These are phyloP conservation scores for Torymus aiolomorphi DNA, from an alignment of 2,888 invertebrate genomes.

Conservation along the genomic window DNA sequence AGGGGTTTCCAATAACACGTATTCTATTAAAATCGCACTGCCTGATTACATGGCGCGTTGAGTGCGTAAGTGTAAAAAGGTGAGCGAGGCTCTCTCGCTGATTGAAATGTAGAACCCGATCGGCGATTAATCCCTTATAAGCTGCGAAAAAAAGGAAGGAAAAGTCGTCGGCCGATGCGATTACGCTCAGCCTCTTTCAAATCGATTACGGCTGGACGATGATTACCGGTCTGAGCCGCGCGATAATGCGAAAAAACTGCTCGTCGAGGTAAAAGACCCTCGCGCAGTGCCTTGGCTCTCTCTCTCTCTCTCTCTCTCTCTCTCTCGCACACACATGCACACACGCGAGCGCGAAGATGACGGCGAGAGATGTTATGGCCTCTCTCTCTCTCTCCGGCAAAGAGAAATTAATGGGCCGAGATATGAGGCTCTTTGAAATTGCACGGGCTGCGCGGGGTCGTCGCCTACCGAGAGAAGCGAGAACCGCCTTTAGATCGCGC, in stretches of 20 bases:
- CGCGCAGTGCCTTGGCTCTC: no score
- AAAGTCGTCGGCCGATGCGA: neutral
- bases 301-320: no score
- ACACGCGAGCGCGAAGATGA: slow-evolving; percentile 19
- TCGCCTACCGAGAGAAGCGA: neutral
- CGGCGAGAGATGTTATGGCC: slow-evolving; percentile 19
- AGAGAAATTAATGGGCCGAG: slow-evolving; percentile 52
- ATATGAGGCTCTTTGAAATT: slow-evolving; percentile 48
- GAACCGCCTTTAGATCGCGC: neutral
- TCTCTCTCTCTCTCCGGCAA: slow-evolving; percentile 32
- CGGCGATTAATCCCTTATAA: slow-evolving; percentile 30
- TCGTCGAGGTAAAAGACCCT: slow-evolving; percentile 17
- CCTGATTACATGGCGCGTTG: slow-evolving; percentile 7
- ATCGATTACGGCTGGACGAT: slow-evolving; percentile 33
- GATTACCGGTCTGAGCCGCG: slow-evolving; percentile 5
- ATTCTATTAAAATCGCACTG: slow-evolving; percentile 28
- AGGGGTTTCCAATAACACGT: neutral
- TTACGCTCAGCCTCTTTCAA: neutral
- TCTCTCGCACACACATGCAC: no score
- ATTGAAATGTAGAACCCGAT: slow-evolving; percentile 48
- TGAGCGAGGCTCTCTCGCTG: neutral
- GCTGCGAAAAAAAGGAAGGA: slow-evolving; percentile 8
- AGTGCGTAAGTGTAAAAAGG: neutral
- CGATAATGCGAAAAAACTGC: slow-evolving; percentile 33
- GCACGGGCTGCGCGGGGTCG: slow-evolving; percentile 16